Conservation (phyloP, 2,888 invertebrate species). For the Hesperia comma region DNA sequence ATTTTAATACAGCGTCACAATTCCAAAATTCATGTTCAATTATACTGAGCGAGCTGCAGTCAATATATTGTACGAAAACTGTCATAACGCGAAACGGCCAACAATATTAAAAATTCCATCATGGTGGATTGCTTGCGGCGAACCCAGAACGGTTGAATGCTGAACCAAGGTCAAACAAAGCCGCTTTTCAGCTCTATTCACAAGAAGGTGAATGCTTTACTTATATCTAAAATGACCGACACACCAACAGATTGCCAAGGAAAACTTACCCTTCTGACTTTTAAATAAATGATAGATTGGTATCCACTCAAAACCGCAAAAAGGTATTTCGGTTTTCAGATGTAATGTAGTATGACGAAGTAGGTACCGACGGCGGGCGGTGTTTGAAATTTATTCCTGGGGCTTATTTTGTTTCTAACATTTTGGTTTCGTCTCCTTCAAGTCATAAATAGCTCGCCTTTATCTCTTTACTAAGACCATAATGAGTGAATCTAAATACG, state of each 20-base stretch:
- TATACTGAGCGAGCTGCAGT: slow-evolving; percentile 42
- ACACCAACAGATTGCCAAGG: neutral
- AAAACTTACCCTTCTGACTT: slow-evolving; percentile 7
- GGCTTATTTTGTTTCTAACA: slow-evolving; percentile 35
- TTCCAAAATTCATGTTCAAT: slow-evolving; percentile 67
- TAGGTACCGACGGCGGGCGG: slow-evolving; percentile 12
- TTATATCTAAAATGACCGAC: slow-evolving; percentile 10
- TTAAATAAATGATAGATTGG: slow-evolving; percentile 27
- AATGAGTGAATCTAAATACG: slow-evolving; percentile 20
- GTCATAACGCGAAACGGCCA: slow-evolving; percentile 61
- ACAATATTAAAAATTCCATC: slow-evolving; percentile 78
- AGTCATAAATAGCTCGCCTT: slow-evolving; percentile 30
- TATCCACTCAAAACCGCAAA: neutral
- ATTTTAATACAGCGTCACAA: slow-evolving; percentile 18
- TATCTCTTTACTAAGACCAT: slow-evolving; percentile 22
- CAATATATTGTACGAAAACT: slow-evolving; percentile 60
- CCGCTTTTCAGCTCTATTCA: slow-evolving; percentile 59
- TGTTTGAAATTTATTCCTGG: slow-evolving; percentile 34
- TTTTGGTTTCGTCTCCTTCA: slow-evolving; percentile 34
- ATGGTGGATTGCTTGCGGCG: slow-evolving; percentile 60
- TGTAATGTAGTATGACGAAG: slow-evolving; percentile 33
- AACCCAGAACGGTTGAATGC: slow-evolving; percentile 43
- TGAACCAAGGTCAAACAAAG: slow-evolving; percentile 64
- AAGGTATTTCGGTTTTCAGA: slow-evolving; percentile 6
- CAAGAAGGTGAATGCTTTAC: slow-evolving; percentile 43